Base-by-base conservation (phyloP, 2,888 invertebrate genomes). In the Sphaerophoria rueppellii region DNA sequence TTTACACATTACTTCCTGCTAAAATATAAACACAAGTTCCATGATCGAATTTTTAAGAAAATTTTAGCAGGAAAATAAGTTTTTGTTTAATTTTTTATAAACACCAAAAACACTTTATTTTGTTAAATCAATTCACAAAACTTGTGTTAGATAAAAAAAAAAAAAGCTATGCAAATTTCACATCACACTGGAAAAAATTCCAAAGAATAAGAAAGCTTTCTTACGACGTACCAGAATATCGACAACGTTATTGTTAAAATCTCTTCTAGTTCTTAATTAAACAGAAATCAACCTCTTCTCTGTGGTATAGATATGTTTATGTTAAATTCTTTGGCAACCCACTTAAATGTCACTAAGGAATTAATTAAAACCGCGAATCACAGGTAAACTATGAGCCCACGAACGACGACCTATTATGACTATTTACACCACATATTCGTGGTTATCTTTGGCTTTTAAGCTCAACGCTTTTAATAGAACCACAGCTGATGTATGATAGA, bases 321-420 rank as follows among this genome's bases (percentile, higher is more conserved):
- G 16, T 48, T 73, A 60, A 37, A 52, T 72, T 32, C 72, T 73
- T 73, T 60, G 73, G 67, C 80, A 75, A 71, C 48, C 77, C 65
- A 77, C 61, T 69, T 61, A 73, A 61, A 43, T 69, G 61, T 32
- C 60, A 78, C 67, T 14, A 57, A 55, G 43, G 73, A 73, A 82
- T 82, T 72, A 78, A 72, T 72, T 60, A 72, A 72, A 72, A 48
- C 24, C 24, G 24, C 77, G 54, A 67, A 77, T 72, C 12, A 43
- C 43, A 43, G 24, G 24, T 24, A 24, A 52, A 77, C 65, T 72
- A 61, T 65, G 16, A 60, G 16, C 2, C 46, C 57, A 58, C 58
- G 16, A 52, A 58, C 58, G 37, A 58, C 32, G 34, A 9, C 7
- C 37, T 24, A 24, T 2, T 2, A 24, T 24, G 37, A 57, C 16